These are phyloP conservation scores for Eustalomyia histrio DNA, from an alignment of 2,888 invertebrate genomes.

Conservation along the genomic window DNA sequence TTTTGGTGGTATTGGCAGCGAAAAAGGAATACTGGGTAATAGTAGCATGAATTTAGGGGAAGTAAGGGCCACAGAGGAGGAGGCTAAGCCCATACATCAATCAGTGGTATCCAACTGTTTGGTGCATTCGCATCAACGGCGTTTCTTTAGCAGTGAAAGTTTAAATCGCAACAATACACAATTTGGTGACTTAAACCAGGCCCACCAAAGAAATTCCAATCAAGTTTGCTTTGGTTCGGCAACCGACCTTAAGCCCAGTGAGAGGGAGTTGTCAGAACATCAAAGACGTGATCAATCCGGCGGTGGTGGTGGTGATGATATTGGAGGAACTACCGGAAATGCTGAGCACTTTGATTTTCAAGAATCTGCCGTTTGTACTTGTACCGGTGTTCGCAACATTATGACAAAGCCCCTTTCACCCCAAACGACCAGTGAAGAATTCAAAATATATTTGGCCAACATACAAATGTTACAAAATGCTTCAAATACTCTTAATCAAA, in stretches of 20 bases:
- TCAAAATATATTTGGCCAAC: constrained; percentile 85
- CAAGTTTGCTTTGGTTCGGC: constrained; percentile 79
- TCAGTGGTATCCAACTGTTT: constrained; percentile 66
- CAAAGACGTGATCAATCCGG: constrained; percentile 1
- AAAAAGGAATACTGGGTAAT: constrained; percentile 65
- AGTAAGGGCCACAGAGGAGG: constrained; percentile 58
- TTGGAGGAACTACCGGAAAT: constrained; percentile 35
- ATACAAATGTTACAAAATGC: constrained; percentile 87
- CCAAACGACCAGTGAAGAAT: constrained; percentile 85
- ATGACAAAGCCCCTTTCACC: constrained; percentile 85
- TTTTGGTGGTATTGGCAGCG: constrained; percentile 66
- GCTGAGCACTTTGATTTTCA: constrained; percentile 68
- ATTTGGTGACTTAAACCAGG: constrained; percentile 74
- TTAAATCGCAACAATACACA: constrained; percentile 73
- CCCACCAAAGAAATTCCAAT: constrained; percentile 71
- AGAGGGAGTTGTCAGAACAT: constrained; percentile 28
- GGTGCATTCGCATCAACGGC: constrained; percentile 75
- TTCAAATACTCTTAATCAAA: constrained; percentile 83
- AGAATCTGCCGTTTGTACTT: constrained; percentile 77
- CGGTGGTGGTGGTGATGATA: background rate
- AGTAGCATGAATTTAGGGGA: constrained; percentile 64
- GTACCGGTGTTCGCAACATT: constrained; percentile 80
- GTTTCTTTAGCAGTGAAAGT: constrained; percentile 79
- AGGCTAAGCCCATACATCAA: constrained; percentile 29
- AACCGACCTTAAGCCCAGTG: constrained; percentile 78